These are phyloP conservation scores for Diaperis boleti DNA, from an alignment of 2,888 invertebrate species.

Conservation along the genomic window DNA sequence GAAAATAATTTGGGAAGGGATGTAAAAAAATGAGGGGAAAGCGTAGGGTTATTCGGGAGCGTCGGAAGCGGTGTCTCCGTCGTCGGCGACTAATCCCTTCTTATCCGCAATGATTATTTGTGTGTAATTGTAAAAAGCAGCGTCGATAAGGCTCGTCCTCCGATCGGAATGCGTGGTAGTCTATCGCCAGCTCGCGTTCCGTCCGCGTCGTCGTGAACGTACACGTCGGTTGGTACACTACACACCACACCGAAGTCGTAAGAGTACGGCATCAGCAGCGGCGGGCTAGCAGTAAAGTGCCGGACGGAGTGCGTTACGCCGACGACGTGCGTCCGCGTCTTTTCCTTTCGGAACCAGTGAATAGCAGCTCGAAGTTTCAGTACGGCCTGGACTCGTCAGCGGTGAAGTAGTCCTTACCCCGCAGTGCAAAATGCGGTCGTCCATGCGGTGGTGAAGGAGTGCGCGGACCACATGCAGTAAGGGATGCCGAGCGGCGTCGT, in stretches of 20 bases:
- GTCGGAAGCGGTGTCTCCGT: not conserved
- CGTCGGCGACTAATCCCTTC: slow-evolving; percentile 1
- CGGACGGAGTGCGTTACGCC: slow-evolving; percentile 30
- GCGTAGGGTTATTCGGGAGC: not conserved
- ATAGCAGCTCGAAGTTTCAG: slow-evolving; percentile 55
- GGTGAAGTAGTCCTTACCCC: slow-evolving; percentile 54
- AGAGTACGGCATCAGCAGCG: slow-evolving; percentile 8
- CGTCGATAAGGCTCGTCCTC: slow-evolving; percentile 6
- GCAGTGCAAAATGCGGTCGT: slow-evolving; percentile 17
- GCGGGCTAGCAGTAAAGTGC: slow-evolving; percentile 2
- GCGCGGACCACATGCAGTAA: too few species aligned
- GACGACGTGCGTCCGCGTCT: slow-evolving; percentile 45
- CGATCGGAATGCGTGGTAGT: slow-evolving; percentile 9
- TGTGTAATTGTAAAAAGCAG: slow-evolving; percentile 14
- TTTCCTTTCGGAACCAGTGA: slow-evolving; percentile 34
- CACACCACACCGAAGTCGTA: too few species aligned
- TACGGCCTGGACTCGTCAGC: slow-evolving; percentile 63
- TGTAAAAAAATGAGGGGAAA: not conserved
- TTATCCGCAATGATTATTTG: slow-evolving; percentile 7
- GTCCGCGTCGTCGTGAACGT: slow-evolving; percentile 5
- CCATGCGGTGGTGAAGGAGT: slow-evolving; percentile 28
- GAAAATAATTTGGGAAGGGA: not conserved
- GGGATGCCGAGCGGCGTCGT: slow-evolving; percentile 48
- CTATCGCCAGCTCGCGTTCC: not conserved
- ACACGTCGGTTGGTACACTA: too few species aligned